Base-by-base conservation (phyloP, 2,113 vertebrate genomes). In the Choloepus hoffmanni region DNA sequence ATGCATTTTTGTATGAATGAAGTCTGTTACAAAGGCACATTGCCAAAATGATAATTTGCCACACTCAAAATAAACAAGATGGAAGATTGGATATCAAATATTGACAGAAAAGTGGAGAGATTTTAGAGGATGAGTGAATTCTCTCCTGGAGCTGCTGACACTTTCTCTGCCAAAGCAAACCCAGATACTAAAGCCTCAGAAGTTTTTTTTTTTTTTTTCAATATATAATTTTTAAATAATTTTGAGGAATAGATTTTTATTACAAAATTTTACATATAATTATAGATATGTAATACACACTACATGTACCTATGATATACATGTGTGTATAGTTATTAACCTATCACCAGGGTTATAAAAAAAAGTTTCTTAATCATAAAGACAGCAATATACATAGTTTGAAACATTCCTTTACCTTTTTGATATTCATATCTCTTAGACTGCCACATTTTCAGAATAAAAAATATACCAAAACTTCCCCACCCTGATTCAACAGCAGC, bases 21-120 rank as follows among this genome's bases (percentile, higher is more conserved):
- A 98, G 96, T 97, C 97, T 98, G 98, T 97, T 97, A 98, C 89
- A 88, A 97, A 97, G 98, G 98, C 98, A 98, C 45, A 86, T 97
- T 96, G 98, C 98, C 98, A 98, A 98, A 97, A 98, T 94, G 96
- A 98, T 98, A 98, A 98, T 98, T 98, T 95, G 79, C 94, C 95
- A 96, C 97, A 98, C 98, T 97, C 94, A 98, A 98, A 98, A 98
- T 97, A 98, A 98, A 98, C 96, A 98, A 98, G 96, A 97, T 97
- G 86, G 97, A 98, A 98, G 98, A 98, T 87, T 95, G 96, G 91
- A 98, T 96, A 98, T 97, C 97, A 98, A 98, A 98, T 98, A 98
- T 98, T 98, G 98, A 97, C 98, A 98, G 97, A 95, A 97, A 96
- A 97, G 73, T 91, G 63, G 68, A 94, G 96, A 97, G 96, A 97